Evolutionary conservation across 1,140 invertebrate genomes (phyloP), one percentile per base, ranked within the genome.

Genomic region (Papilio polyxenes): DNA sequence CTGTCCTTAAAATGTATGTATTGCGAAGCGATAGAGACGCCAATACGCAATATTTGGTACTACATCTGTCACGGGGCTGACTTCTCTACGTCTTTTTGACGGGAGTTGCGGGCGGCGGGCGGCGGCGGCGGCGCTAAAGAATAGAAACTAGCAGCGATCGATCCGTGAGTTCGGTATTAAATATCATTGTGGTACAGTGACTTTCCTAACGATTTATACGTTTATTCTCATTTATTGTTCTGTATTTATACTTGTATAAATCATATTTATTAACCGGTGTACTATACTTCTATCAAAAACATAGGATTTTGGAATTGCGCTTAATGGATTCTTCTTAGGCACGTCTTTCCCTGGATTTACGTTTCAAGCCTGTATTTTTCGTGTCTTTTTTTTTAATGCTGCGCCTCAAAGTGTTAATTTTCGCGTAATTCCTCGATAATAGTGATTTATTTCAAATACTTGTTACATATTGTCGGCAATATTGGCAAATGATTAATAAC

Each of bases 321-420:
- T 79, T 59, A 79, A 59, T 79, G 76, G 76, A 79, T n/a, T 79
- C 53, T 59, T 62, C 76, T 31, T 79, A 79, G 76, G 76, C 53
- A 62, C 51, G 56, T 53, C 31, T 79, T 62, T 79, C 51, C 53
- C 37, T 79, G 31, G 23, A 62, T 79, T 40, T 79, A 2, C 15
- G 31, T 40, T 79, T 37, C 51, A 9, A 62, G 13, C 56, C 9
- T 40, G 13, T 62, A 59, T 59, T 59, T 40, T 37, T 40, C 8
- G 7, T 17, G 23, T 37, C 31, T 10, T 40, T n/a, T 17, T 13
- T 59, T 78, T 23, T 0, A 17, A 78, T 78, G 40, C 23, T 31
- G 17, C 37, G 49, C 56, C 15, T 17, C 20, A 11, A 77, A 56
- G 23, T 77, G 11, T 23, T 56, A n/a, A 31, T 72, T 72, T 72